Conservation (phyloP, 1,140 invertebrate species). For the Ericerus pela region DNA sequence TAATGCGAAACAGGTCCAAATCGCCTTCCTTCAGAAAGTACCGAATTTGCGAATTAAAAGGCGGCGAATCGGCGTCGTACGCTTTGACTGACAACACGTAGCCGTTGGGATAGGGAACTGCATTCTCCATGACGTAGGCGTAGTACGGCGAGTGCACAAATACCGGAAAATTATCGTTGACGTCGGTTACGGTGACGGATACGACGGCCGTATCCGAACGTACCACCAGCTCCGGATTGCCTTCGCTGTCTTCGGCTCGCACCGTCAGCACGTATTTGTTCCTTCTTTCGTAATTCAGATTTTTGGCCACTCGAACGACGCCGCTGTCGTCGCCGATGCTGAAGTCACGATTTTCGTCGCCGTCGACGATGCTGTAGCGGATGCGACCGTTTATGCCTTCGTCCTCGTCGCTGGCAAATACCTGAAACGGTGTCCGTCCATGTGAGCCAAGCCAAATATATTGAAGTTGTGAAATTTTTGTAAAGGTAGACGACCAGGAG, state of each 20-base stretch:
- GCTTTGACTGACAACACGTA: conserved; percentile 68
- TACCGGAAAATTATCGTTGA: conserved; percentile 87
- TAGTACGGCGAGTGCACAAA: conserved; percentile 82
- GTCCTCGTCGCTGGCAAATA: conserved; percentile 83
- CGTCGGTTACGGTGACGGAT: conserved; percentile 58
- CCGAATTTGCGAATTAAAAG: conserved; percentile 72
- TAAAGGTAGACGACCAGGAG: too few species aligned
- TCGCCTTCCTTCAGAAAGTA: conserved; percentile 88
- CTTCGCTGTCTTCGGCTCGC: conserved; percentile 73
- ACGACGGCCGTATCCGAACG: conserved; percentile 52
- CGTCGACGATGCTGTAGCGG: conserved; percentile 71
- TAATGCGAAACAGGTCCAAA: conserved; percentile 71
- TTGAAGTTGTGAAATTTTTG: too few species aligned
- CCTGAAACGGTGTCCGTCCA: conserved; percentile 37
- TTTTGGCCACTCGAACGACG: conserved; percentile 72
- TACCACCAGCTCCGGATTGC: conserved; percentile 37
- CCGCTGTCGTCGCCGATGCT: conserved; percentile 79
- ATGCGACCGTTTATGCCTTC: conserved; percentile 75
- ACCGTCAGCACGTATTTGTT: conserved; percentile 67
- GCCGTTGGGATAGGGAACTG: conserved; percentile 53
- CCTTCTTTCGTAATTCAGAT: conserved; percentile 80
- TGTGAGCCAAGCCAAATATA: too few species aligned
- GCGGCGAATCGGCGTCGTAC: conserved; percentile 77
- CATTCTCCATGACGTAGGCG: conserved; percentile 84
- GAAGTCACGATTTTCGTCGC: conserved; percentile 80